Conservation (phyloP, 2,797 vertebrate genomes). For the Chrysocyon brachyurus region DNA sequence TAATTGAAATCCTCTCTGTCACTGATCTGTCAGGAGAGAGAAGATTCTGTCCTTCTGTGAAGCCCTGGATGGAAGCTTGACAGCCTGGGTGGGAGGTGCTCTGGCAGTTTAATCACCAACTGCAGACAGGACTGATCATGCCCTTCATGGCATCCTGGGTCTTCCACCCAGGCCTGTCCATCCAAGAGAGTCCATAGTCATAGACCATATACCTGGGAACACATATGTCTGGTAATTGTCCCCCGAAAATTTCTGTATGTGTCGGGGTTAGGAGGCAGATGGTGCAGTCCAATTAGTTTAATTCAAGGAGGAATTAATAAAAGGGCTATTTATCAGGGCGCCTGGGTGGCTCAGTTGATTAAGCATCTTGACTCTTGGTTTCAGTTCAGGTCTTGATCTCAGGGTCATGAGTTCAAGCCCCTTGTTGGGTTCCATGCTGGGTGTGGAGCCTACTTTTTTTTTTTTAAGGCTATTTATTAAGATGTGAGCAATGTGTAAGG, state of each 20-base stretch:
- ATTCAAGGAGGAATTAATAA: background rate
- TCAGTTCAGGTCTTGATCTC: background rate
- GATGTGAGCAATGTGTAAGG: background rate
- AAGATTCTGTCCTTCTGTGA: constrained; percentile 82
- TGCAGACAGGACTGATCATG: constrained; percentile 79
- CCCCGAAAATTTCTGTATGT: background rate
- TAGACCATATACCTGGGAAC: background rate
- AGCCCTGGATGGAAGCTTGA: constrained; percentile 83
- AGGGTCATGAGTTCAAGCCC: background rate
- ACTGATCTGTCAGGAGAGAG: constrained; percentile 84
- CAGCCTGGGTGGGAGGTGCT: constrained; percentile 85
- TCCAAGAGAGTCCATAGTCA: background rate
- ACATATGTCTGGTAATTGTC: background rate
- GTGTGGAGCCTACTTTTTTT: background rate
- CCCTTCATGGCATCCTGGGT: constrained; percentile 72
- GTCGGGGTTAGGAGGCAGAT: background rate
- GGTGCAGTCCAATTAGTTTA: background rate
- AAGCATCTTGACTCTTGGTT: background rate
- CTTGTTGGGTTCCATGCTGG: background rate
- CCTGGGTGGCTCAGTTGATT: background rate
- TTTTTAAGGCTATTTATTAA: background rate
- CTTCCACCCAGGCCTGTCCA: background rate
- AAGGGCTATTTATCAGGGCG: background rate
- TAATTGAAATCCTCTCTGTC: constrained; percentile 88
- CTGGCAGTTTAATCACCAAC: constrained; percentile 82